Percentiles rank a stretch among this genome's conserved stretches.
Evolutionary conservation across 2,113 vertebrate genomes (phyloP).

Genomic region (Falcunculus frontatus): DNA sequence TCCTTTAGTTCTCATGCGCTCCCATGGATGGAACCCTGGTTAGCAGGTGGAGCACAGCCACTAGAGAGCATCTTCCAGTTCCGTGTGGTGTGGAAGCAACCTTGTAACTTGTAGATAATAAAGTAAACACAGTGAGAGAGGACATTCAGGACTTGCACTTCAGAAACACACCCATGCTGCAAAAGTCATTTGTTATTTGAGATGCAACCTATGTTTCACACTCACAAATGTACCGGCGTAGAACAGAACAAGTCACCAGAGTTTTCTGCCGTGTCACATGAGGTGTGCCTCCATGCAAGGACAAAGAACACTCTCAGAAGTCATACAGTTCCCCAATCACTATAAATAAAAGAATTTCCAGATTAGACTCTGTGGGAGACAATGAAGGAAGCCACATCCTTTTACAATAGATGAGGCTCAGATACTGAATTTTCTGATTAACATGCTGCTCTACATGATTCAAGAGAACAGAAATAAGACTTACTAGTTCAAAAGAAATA

Average conservation of each 20-base stretch:
- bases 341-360: not conserved
- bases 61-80: not conserved
- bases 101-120: not conserved
- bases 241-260: not conserved
- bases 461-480: not conserved
- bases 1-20: not conserved
- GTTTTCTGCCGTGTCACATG: not conserved
- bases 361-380: not conserved
- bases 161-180: not conserved
- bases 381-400: not conserved
- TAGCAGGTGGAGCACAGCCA: not conserved
- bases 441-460: not conserved
- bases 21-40: not conserved
- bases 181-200: not conserved
- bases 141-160: not conserved
- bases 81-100: not conserved
- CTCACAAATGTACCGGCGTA: not conserved
- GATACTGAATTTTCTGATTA: not conserved
- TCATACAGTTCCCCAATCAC: not conserved
- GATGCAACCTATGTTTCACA: rapidly evolving
- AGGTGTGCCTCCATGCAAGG: not conserved
- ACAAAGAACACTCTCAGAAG: not conserved
- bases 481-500: not conserved
- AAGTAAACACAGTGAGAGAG: not conserved
- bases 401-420: not conserved